Percentiles rank a stretch among this genome's conserved stretches.
Evolutionary conservation across 2,797 vertebrate species (phyloP).

Genomic region (Hafferia zeledoni): DNA sequence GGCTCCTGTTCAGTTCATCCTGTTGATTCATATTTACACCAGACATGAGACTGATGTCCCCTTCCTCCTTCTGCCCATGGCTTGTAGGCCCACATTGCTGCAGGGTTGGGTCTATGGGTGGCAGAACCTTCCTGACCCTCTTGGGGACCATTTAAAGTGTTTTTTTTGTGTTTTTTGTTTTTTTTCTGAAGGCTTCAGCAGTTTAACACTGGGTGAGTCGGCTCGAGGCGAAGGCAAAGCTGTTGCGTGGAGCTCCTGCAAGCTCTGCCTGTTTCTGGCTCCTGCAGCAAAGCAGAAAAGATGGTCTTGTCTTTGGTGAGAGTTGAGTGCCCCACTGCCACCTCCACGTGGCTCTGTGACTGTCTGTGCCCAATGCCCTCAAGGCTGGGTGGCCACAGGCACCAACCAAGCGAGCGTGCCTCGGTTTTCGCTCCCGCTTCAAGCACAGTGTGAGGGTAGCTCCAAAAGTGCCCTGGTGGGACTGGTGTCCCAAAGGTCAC

Average conservation of each 20-base stretch:
- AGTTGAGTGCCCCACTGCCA: not conserved
- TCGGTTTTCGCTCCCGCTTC: not conserved
- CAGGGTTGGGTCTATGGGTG: not conserved
- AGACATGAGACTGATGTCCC: not conserved
- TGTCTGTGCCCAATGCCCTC: not conserved
- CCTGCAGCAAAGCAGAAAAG: slow-evolving; percentile 33
- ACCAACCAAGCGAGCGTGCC: not conserved
- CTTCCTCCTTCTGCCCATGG: not conserved
- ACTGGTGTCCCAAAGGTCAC: not conserved
- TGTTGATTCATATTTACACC: slow-evolving; percentile 48
- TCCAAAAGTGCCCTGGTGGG: not conserved
- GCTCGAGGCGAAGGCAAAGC: slow-evolving; percentile 53
- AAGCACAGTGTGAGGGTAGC: slow-evolving; percentile 26
- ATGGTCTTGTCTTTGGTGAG: slow-evolving; percentile 78
- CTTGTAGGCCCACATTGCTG: not conserved
- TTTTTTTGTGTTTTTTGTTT: not conserved
- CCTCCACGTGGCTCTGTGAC: not conserved
- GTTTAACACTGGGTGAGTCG: not conserved
- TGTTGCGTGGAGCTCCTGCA: not conserved
- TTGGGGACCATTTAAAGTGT: not conserved
- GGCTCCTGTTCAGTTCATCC: slow-evolving; percentile 23
- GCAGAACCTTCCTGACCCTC: not conserved
- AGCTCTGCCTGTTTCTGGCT: not conserved
- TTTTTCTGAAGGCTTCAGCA: not conserved
- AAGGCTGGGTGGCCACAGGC: slow-evolving; percentile 16